These are phyloP conservation scores for Puma concolor DNA, from an alignment of 2,113 vertebrate species.

Conservation along the genomic window DNA sequence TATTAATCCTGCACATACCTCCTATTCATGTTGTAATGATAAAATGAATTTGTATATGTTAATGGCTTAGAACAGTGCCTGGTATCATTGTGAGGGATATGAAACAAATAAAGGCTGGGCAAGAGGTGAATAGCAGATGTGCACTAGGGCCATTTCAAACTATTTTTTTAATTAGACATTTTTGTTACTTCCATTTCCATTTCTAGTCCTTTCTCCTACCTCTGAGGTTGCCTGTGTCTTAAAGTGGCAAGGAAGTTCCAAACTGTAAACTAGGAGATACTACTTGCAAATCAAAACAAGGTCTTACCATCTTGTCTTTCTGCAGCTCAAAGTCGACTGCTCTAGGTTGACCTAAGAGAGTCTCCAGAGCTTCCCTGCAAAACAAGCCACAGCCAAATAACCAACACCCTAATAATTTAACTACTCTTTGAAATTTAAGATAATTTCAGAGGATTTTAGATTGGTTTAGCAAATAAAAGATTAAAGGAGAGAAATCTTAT, in stretches of 20 bases:
- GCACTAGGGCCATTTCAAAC: not conserved
- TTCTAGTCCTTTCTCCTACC: not conserved
- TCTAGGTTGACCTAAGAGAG: not conserved
- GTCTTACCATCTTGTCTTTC: not conserved
- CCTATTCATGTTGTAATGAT: not conserved
- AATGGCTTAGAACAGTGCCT: not conserved
- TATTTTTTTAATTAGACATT: not conserved
- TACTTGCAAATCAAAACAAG: slow-evolving; percentile 1
- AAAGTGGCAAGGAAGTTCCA: slow-evolving; percentile 6
- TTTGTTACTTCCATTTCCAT: not conserved
- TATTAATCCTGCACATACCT: not conserved
- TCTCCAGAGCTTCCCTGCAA: not conserved
- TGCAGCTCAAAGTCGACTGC: not conserved
- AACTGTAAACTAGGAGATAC: not conserved
- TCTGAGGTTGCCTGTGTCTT: not conserved
- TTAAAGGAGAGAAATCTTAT: slow-evolving; percentile 38
- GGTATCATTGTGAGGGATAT: not conserved
- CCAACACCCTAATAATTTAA: slow-evolving; percentile 21
- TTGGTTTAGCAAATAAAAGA: slow-evolving; percentile 6
- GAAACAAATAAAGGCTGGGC: not conserved
- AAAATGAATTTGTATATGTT: not conserved
- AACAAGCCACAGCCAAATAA: slow-evolving; percentile 20
- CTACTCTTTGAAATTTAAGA: not conserved
- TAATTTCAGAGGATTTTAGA: slow-evolving; percentile 21
- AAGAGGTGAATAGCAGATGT: not conserved